Base-by-base conservation (phyloP, 35 echinoderm and acorn worm genomes). In the Strongylocentrotus purpuratus region DNA sequence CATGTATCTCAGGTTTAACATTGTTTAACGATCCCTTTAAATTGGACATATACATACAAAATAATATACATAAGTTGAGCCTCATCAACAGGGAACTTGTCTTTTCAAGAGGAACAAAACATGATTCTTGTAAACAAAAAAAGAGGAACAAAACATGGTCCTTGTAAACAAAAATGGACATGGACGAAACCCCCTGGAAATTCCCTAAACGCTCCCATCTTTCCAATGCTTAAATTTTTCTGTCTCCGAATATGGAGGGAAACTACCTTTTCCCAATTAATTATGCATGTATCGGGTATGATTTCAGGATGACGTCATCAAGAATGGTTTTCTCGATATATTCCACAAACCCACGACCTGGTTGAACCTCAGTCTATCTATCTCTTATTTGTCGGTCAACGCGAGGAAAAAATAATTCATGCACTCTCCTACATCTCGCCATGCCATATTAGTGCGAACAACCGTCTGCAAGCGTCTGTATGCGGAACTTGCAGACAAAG, bases 201-300 rank as follows among this genome's bases (percentile, higher is more conserved):
- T 8, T n/a, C 28, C 7, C 20, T 28, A 78, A 78, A n/a, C 5
- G 28, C 4, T 78, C 65, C 25, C 20, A 28, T 78, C 20, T 5
- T 28, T 18, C 1, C 1, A 28, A 22, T 78, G 52, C 52, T 0
- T 14, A 0, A 7, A 17, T 59, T 59, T 1, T 59, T 59, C 52
- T 59, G 17, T 0, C 65, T 28, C 65, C 65, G 20, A 78, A 78
- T 78, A 28, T 8, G 65, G 33, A 6, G 87, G 87, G 87, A 45
- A 89, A 89, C 32, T 89, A 89, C 87, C 87, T 25, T 33, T 2
- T 89, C 33, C 0, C 17, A 31, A 35, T 18, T 45, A 89, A 86
- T 15, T 89, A 45, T 89, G 87, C 87, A 89, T 89, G 32, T 22
- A 45, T 89, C 45, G 11, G 87, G 87, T 78, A 45, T 89, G 87